Evolutionary conservation across 2,113 vertebrate genomes (phyloP).

Genomic region (Patagioenas fasciata): DNA sequence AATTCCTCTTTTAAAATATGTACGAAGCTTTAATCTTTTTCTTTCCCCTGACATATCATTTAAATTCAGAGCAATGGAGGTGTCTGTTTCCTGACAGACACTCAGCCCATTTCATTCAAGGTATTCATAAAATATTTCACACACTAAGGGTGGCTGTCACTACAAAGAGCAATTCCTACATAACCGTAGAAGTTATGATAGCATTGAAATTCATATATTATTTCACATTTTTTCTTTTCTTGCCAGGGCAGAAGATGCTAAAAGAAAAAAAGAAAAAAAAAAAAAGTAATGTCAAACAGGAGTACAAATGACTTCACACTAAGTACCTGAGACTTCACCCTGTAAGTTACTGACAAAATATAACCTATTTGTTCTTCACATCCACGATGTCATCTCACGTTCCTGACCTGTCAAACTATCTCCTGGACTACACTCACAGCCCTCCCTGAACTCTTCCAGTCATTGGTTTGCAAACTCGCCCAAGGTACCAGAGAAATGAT

Average conservation of each 20-base stretch:
- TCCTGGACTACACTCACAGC: neutral
- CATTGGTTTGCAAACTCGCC: neutral
- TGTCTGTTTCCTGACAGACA: constrained; percentile 2
- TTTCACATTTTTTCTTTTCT: neutral
- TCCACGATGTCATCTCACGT: too few species aligned
- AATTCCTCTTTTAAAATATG: constrained; percentile 9
- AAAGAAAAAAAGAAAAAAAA: neutral
- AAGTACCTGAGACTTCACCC: neutral
- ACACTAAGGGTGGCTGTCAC: neutral
- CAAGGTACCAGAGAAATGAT: rapidly evolving
- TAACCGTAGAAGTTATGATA: neutral
- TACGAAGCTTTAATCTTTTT: constrained; percentile 29
- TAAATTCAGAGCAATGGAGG: constrained; percentile 19
- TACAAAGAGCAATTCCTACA: constrained; percentile 10
- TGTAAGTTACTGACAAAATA: neutral
- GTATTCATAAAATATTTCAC: constrained; percentile 37
- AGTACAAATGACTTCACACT: neutral
- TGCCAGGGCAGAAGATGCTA: neutral
- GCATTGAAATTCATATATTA: neutral
- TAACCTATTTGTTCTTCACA: neutral
- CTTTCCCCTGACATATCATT: neutral
- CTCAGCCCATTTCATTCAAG: neutral
- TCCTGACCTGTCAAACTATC: neutral
- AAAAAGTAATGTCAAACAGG: neutral
- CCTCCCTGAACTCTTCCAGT: neutral